Conservation (phyloP, 2,797 vertebrate genomes). For the Enteromius treurensis region DNA sequence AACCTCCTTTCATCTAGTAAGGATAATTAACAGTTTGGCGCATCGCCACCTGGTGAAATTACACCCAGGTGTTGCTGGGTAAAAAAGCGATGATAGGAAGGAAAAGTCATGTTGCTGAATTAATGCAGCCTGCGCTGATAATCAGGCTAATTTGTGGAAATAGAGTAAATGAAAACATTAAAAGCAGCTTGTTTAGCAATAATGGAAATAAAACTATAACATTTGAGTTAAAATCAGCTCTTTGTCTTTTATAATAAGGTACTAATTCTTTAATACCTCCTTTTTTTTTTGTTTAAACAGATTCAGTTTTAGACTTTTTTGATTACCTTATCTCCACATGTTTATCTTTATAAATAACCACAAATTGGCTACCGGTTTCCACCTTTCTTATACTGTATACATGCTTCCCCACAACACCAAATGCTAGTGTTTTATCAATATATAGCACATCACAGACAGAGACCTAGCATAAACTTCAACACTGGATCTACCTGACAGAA, state of each 20-base stretch:
- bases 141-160: slow-evolving; percentile 71
- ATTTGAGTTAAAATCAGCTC: slow-evolving; percentile 61
- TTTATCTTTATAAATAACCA: slow-evolving; percentile 71
- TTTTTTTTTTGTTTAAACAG: neutral
- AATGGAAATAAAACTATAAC: slow-evolving; percentile 49
- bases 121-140: slow-evolving; percentile 72
- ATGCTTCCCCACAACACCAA: slow-evolving; percentile 65
- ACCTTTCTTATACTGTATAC: slow-evolving; percentile 67
- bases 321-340: slow-evolving; percentile 76
- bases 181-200: slow-evolving; percentile 62
- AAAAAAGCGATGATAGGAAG: slow-evolving; percentile 57
- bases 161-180: slow-evolving; percentile 70
- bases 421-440: slow-evolving; percentile 72
- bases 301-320: slow-evolving; percentile 64
- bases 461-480: neutral
- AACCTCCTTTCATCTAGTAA: slow-evolving; percentile 53
- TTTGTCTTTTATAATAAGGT: slow-evolving; percentile 43
- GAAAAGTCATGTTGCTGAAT: slow-evolving; percentile 62
- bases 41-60: slow-evolving; percentile 68
- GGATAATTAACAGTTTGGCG: slow-evolving; percentile 70
- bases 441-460: neutral
- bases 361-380: slow-evolving; percentile 73
- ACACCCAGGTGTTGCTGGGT: slow-evolving; percentile 75
- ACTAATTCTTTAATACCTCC: slow-evolving; percentile 55
- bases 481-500: neutral